phyloP scores from a whole-genome alignment of 2,797 vertebrate genomes.

The Hylomyscus alleni region DNA sequence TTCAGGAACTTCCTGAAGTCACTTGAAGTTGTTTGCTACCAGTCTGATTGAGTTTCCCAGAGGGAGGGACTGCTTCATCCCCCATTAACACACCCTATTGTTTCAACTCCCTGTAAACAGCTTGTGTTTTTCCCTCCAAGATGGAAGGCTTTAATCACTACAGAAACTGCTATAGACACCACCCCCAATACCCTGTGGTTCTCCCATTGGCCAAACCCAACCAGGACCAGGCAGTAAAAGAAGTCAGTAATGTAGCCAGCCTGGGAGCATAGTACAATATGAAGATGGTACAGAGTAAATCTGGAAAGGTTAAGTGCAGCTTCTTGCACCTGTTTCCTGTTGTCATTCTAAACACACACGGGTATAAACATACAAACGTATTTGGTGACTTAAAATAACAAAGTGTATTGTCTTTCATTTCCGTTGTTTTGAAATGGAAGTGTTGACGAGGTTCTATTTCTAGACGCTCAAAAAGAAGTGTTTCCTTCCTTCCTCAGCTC shows the following conservation, averaged over 20 bases:
- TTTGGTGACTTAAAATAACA: background rate
- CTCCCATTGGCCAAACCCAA: background rate
- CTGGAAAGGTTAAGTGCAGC: background rate
- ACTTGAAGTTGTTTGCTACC: background rate
- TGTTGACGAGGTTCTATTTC: background rate
- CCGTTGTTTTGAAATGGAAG: background rate
- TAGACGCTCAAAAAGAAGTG: background rate
- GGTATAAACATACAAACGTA: background rate
- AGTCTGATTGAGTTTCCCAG: background rate
- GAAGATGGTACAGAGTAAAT: background rate
- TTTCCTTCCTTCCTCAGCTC: background rate
- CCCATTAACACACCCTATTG: background rate
- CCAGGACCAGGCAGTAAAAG: background rate
- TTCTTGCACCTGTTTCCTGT: background rate
- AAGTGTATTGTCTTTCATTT: background rate
- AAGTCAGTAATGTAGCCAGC: background rate
- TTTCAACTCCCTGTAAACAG: background rate
- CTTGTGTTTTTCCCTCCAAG: background rate
- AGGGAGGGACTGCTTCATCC: background rate
- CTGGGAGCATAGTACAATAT: background rate
- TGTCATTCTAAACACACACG: background rate
- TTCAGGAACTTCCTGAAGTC: background rate
- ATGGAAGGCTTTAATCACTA: background rate
- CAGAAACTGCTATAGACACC: background rate
- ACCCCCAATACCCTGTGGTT: background rate